Evolutionary conservation across 2,113 vertebrate species (phyloP), one percentile per base, ranked within the genome.

Genomic region (Piaya cayana): DNA sequence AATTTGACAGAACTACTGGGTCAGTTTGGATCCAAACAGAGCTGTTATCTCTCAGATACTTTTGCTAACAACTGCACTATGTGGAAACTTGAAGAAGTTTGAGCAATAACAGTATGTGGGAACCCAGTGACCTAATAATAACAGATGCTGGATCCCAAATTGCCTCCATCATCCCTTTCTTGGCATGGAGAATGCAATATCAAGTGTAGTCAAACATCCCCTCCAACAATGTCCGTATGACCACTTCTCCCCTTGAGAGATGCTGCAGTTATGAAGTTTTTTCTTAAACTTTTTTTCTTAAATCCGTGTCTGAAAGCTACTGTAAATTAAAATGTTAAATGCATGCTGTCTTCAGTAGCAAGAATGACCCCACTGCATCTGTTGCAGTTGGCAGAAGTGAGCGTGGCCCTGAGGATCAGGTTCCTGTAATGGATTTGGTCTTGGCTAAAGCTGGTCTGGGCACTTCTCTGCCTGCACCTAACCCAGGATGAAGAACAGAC

Each of bases 321-420:
- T 58, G 8, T 45, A 53, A 62, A 3, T 82, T 58, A 39, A 83
- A 80, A 37, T 26, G n/a, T 27, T 79, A 27, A 76, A 36, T 25
- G 30, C 6, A 1, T n/a, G 22, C 19, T 52, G 27, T 32, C 30
- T 43, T 80, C 25, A n/a, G 15, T 11, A 63, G 52, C 0, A 0
- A 74, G 42, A 70, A 36, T 27, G 43, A 56, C 25, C 29, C 22
- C 26, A 8, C 20, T 16, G 17, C 55, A 52, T 7, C 20, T 34
- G 36, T 17, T 79, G 47, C 16, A 25, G 34, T 36, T 71, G 74
- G 64, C 75, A 90, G 82, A 67, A 45, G 6, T 37, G 25, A 43
- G 49, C 5, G 58, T 1, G 4, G 29, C 36, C 14, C 39, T 10
- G n/a, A 55, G 37, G 88, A 70, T 92, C 71, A 9, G 25, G 29